Conservation (phyloP, 2,797 vertebrate species). For the Glyptemys insculpta region DNA sequence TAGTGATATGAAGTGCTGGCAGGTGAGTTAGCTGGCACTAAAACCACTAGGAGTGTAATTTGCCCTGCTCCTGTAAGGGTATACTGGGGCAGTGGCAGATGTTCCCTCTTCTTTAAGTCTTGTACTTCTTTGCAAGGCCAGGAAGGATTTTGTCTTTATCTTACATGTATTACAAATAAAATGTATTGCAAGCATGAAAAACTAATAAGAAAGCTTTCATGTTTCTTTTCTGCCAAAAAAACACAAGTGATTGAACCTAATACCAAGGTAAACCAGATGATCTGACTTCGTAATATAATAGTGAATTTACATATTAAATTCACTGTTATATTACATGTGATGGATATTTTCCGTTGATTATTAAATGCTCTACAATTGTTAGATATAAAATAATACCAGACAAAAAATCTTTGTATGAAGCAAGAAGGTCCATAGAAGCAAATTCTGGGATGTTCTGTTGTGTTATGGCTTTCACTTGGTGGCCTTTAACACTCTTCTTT, state of each 20-base stretch:
- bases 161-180: background rate
- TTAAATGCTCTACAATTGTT: background rate
- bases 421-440: conserved; percentile 80
- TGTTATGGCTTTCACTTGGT: conserved; percentile 30
- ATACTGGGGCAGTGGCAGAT: background rate
- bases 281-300: too few species aligned
- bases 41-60: background rate
- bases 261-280: background rate
- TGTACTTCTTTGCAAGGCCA: background rate
- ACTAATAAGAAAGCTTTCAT: background rate
- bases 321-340: background rate
- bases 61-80: background rate
- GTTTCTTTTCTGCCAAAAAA: background rate
- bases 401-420: conserved; percentile 80
- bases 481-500: conserved; percentile 63
- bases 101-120: background rate
- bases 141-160: conserved; percentile 3
- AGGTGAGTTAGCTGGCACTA: background rate
- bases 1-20: background rate
- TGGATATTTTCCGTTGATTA: background rate
- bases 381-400: conserved; percentile 76
- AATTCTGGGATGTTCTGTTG: conserved; percentile 78
- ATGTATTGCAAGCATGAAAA: background rate
- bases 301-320: background rate
- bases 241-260: background rate